phyloP scores from a whole-genome alignment of 2,888 invertebrate species.

The Caenorhabditis imperialis region DNA sequence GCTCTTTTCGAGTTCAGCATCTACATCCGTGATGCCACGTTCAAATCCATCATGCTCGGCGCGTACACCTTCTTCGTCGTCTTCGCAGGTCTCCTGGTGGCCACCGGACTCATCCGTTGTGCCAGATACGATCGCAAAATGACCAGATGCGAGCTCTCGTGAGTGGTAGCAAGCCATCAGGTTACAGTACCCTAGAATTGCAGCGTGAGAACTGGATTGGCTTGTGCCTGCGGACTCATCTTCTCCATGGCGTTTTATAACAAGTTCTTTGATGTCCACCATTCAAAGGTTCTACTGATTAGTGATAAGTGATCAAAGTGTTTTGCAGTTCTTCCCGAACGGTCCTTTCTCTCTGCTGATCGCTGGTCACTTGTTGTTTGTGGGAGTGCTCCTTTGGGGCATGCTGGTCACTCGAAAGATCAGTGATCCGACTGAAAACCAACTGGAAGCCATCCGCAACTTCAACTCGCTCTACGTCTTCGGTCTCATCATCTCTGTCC shows the following conservation, averaged over 20 bases:
- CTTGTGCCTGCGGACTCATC: slow-evolving; percentile 17
- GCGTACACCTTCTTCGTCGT: slow-evolving; percentile 25
- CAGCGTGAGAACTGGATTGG: slow-evolving; percentile 18
- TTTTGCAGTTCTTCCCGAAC: slow-evolving; percentile 16
- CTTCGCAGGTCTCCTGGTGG: slow-evolving; percentile 17
- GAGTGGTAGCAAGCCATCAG: not conserved
- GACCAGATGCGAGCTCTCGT: slow-evolving; percentile 14
- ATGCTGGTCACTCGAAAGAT: not conserved
- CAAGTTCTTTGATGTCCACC: slow-evolving; percentile 19
- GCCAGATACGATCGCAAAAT: slow-evolving; percentile 12
- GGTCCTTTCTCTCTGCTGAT: slow-evolving; percentile 12
- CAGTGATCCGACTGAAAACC: slow-evolving; percentile 13
- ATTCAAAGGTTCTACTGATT: not conserved
- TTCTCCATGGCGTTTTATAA: slow-evolving; percentile 38
- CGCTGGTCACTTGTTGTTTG: slow-evolving; percentile 15
- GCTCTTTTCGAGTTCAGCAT: slow-evolving; percentile 13
- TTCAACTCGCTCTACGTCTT: slow-evolving; percentile 29
- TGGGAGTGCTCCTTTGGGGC: slow-evolving; percentile 9
- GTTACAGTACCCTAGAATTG: not conserved
- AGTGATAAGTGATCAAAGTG: not conserved
- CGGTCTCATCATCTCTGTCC: slow-evolving; percentile 23
- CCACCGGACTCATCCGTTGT: slow-evolving; percentile 10
- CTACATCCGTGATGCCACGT: slow-evolving; percentile 18
- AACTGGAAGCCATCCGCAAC: slow-evolving; percentile 11
- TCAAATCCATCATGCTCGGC: slow-evolving; percentile 42